Evolutionary conservation across 2,888 invertebrate genomes (phyloP), one percentile per base, ranked within the genome.

Genomic region (Petrophora chlorosata): DNA sequence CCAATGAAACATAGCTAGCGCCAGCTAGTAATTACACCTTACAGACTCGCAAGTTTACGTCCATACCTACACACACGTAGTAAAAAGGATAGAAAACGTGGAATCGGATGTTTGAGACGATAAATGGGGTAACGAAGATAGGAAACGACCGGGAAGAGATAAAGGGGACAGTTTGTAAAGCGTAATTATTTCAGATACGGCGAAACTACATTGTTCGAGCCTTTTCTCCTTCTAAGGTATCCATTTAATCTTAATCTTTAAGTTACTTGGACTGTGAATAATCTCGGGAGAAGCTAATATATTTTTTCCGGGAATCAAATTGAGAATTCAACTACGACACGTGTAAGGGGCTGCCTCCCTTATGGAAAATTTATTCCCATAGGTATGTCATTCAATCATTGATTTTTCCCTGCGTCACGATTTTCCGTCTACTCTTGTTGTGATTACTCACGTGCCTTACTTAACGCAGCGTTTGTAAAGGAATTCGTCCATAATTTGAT

Each of bases 311-410:
- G 59, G 65, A 74, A 75, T 73, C 69, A 77, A 79, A 81, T 82
- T 79, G 81, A 71, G 81, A 79, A 82, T 84, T 81, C 74, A 70
- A 72, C 69, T 78, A 39, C 35, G 77, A 79, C 80, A 81, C 80
- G 82, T 76, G 78, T 76, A 73, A 63, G 68, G 42, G 61, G 56
- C 49, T 70, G 61, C 67, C 67, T 61, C 70, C 66, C 64, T 47
- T 51, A 63, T 69, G 61, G 52, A 50, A 82, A 85, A 86, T 85
- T 77, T 87, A 89, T 89, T 90, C 90, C 87, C 88, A 74, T 68
- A 82, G 86, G 89, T 82, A 85, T 81, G 82, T 76, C 80, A 78
- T 81, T 86, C 85, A 85, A 88, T 90, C 89, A 88, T 86, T 83
- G 85, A 82, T 76, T 83, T 72, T 67, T 63, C 64, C 67, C 48